Conservation (phyloP, 2,888 invertebrate genomes). For the Lapara coniferarum region DNA sequence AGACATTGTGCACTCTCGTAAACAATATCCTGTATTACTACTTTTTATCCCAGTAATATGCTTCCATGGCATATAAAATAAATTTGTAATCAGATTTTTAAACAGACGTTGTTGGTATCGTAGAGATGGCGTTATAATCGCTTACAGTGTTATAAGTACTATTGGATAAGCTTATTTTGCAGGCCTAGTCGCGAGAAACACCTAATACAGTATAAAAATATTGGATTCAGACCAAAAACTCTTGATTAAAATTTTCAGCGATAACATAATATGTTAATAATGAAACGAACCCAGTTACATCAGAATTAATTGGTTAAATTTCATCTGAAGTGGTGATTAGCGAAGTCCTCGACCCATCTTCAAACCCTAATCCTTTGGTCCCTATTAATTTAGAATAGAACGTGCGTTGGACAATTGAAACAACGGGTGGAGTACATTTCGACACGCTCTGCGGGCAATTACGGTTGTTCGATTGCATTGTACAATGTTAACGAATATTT, state of each 20-base stretch:
- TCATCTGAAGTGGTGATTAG: constrained; percentile 58
- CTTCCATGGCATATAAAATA: no score
- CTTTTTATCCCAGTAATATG: no score
- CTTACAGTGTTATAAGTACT: no score
- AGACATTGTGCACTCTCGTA: no score
- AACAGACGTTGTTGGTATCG: no score
- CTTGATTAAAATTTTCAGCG: neutral
- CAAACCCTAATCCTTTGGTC: constrained; percentile 57
- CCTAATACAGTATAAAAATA: no score
- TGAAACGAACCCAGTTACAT: constrained; percentile 31
- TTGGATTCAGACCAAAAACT: neutral
- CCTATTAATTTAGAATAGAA: constrained; percentile 69
- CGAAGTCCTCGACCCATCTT: constrained; percentile 57
- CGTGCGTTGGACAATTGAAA: constrained; percentile 64
- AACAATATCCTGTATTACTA: no score
- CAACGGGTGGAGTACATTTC: constrained; percentile 63
- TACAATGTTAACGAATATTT: constrained; percentile 52
- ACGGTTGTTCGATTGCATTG: constrained; percentile 61
- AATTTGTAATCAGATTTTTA: no score
- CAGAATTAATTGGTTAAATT: constrained; percentile 57
- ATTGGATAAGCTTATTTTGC: no score
- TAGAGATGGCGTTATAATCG: no score
- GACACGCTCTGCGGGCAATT: constrained; percentile 74
- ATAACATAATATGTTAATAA: constrained; percentile 10
- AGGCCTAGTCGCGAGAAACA: no score